Conservation (phyloP, 2,888 invertebrate species). For the Apantesis nais region DNA sequence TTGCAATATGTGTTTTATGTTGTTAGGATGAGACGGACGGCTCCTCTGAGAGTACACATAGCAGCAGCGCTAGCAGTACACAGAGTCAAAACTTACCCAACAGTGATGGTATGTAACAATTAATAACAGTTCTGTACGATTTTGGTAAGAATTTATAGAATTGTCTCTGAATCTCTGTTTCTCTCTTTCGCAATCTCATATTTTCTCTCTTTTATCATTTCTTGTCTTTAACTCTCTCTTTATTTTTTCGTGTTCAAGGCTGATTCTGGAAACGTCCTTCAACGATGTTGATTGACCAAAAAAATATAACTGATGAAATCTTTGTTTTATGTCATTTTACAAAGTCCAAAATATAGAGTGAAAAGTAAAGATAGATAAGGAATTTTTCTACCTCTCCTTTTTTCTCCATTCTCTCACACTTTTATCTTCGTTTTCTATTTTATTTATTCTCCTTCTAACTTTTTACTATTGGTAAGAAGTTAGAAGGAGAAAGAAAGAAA, state of each 20-base stretch:
- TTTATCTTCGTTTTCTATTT: neutral
- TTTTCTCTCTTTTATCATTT: neutral
- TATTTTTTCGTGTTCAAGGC: neutral
- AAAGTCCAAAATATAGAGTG: neutral
- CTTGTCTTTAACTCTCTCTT: neutral
- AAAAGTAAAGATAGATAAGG: neutral
- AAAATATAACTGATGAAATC: too few species aligned
- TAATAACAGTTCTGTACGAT: neutral
- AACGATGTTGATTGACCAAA: too few species aligned
- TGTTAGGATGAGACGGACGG: slow-evolving; percentile 87
- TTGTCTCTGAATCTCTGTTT: neutral
- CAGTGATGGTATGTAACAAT: slow-evolving; percentile 69
- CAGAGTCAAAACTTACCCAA: slow-evolving; percentile 79
- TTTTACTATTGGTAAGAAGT: neutral
- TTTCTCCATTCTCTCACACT: neutral
- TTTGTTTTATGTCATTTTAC: neutral
- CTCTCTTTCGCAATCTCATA: neutral
- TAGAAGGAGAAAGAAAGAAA: too few species aligned
- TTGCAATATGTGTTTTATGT: slow-evolving; percentile 25
- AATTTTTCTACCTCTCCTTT: neutral
- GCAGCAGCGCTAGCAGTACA: slow-evolving; percentile 76
- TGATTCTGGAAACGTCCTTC: neutral
- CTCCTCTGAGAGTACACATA: slow-evolving; percentile 75
- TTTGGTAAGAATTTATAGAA: neutral
- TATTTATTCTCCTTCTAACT: neutral